A percentile compares a stretch with the other conserved stretches of the same genome.
phyloP scores from a whole-genome alignment of 2,113 vertebrate genomes.

The Daubentonia madagascariensis region DNA sequence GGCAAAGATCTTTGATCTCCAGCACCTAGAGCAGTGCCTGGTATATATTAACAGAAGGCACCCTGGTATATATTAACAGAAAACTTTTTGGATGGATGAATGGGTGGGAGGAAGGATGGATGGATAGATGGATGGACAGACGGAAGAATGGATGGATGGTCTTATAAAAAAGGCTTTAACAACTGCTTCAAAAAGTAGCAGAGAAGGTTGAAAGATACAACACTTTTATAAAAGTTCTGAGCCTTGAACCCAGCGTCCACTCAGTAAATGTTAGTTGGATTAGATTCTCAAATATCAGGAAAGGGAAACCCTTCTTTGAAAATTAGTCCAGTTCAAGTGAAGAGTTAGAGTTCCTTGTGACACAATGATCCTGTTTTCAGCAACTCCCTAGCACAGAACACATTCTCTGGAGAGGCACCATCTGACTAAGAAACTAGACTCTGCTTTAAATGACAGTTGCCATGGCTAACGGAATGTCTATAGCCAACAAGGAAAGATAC shows the following conservation, averaged over 20 bases:
- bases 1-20: background rate
- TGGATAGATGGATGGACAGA: background rate
- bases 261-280: background rate
- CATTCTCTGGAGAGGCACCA: background rate
- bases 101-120: background rate
- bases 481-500: background rate
- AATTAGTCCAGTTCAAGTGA: background rate
- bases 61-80: background rate
- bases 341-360: background rate
- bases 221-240: background rate
- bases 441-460: conserved; percentile 10
- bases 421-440: background rate
- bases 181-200: background rate
- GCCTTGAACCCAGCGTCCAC: background rate
- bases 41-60: background rate
- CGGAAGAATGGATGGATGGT: background rate
- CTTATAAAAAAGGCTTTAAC: background rate
- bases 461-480: background rate
- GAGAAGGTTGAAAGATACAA: background rate
- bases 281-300: background rate
- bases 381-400: background rate
- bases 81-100: background rate
- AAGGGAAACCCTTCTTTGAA: conserved; percentile 12
- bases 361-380: background rate
- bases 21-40: background rate